Base-by-base conservation (phyloP, 2,888 invertebrate genomes). In the Lymantria dispar region DNA sequence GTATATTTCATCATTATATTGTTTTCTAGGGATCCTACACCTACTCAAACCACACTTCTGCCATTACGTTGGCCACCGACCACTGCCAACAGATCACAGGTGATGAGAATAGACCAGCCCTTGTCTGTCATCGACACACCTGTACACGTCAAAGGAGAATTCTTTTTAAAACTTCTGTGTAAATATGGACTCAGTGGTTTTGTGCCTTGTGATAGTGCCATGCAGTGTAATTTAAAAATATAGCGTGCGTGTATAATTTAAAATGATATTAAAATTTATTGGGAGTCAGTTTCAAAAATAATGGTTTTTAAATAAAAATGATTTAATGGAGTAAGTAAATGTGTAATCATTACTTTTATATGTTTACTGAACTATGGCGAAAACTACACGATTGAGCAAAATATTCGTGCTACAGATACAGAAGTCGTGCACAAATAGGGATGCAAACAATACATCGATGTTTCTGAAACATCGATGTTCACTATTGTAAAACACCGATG, bases 1-100 rank as follows among this genome's bases (percentile, higher is more conserved):
- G 22, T 22, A 5, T 22, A 22, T 3, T 22, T 2, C 5, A 22
- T 3, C 2, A 22, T 33, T 10, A 7, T 10, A 33, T 7, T 33
- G 33, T 33, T 33, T 76, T 74, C 1, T 78, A 90, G 90, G 0
- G 68, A 87, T 45, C 90, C 90, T 1, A 88, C 87, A 0, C 87
- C 89, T 0, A 45, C 47, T 1, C 53, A 39, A 8, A 77, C 70
- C 1, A 56, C 53, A 0, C 61, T 83, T 22, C 68, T 84, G 2
- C 81, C 86, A 0, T 41, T 78, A 0, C 63, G 37, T 8, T 88
- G 89, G 89, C 80, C 81, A 0, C 45, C 68, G 0, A 70, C 74
- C 22, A 63, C 72, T n/a, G 33, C 54, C 45, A 78, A 76, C 72
- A 49, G 66, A 1, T 76, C 83, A 0, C 67, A 68, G n/a, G 61